A percentile compares a stretch with the other conserved stretches of the same genome.
phyloP scores from a whole-genome alignment of 30 jellyfish, hydroid and myxozoan genomes.

The Pseudorhiza aurosa region DNA sequence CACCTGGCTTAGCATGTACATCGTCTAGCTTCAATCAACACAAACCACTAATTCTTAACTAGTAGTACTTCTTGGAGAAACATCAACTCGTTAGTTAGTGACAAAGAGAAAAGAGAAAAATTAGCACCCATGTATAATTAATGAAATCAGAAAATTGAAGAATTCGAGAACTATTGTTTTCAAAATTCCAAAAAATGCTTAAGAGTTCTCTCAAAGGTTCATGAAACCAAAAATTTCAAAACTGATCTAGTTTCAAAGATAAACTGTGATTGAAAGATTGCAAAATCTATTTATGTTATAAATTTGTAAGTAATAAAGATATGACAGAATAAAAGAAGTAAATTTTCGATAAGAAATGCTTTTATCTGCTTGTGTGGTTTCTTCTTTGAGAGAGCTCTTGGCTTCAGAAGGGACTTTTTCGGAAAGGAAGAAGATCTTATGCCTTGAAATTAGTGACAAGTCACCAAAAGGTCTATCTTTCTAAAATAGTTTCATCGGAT shows the following conservation, averaged over 20 bases:
- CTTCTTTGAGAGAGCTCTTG: conserved; percentile 2
- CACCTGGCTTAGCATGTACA: too few relatives aligned
- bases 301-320: neutral
- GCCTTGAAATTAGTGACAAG: too few relatives aligned
- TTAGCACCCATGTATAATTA: too few relatives aligned
- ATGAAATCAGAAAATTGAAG: too few relatives aligned
- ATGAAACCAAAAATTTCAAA: neutral
- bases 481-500: too few relatives aligned
- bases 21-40: too few relatives aligned
- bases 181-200: neutral
- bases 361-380: neutral
- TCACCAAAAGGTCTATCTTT: too few relatives aligned
- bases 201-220: conserved; percentile 9
- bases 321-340: neutral
- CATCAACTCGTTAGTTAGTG: neutral
- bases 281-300: neutral
- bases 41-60: neutral
- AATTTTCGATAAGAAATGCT: neutral
- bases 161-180: too few relatives aligned
- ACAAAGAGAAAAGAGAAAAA: neutral
- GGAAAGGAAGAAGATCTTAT: too few relatives aligned
- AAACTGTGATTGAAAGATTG: conserved; percentile 7
- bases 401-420: too few relatives aligned
- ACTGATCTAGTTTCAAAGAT: too few relatives aligned
- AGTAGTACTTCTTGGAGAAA: neutral